Evolutionary conservation across 2,888 invertebrate species (phyloP).

Genomic region (Drosophila helvetica): DNA sequence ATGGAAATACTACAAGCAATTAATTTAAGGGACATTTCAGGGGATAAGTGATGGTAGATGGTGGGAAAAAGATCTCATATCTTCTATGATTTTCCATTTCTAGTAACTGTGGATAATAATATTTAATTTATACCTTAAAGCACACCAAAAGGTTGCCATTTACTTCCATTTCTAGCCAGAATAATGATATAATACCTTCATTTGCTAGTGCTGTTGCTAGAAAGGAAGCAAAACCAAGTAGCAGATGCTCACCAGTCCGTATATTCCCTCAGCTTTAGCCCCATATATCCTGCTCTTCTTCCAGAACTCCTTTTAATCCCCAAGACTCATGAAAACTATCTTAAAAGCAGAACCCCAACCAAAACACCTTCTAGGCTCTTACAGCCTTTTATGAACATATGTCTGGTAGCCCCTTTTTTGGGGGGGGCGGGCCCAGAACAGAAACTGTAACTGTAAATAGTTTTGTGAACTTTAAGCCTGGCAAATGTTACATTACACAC

Average conservation of each 20-base stretch:
- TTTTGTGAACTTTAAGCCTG: slow-evolving; percentile 11
- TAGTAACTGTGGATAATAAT: too few relatives aligned
- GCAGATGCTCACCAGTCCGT: neutral
- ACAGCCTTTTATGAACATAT: neutral
- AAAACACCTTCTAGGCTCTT: neutral
- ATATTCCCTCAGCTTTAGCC: neutral
- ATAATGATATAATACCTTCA: neutral
- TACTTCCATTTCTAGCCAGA: too few relatives aligned
- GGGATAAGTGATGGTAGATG: too few relatives aligned
- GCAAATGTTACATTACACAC: slow-evolving; percentile 24
- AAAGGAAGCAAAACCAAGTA: neutral
- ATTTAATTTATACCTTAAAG: too few relatives aligned
- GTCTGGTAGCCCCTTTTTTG: neutral
- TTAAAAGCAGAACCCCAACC: neutral
- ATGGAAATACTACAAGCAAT: too few relatives aligned
- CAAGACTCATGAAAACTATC: neutral
- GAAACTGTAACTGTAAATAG: neutral
- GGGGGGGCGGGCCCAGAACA: neutral
- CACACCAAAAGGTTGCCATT: too few relatives aligned
- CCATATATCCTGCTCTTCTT: neutral
- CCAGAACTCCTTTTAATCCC: neutral
- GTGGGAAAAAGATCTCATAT: too few relatives aligned
- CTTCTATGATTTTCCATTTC: too few relatives aligned
- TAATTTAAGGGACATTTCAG: too few relatives aligned
- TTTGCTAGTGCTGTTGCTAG: neutral